Evolutionary conservation across 2,797 vertebrate species (phyloP).

Genomic region (Gallinago nigripennis): DNA sequence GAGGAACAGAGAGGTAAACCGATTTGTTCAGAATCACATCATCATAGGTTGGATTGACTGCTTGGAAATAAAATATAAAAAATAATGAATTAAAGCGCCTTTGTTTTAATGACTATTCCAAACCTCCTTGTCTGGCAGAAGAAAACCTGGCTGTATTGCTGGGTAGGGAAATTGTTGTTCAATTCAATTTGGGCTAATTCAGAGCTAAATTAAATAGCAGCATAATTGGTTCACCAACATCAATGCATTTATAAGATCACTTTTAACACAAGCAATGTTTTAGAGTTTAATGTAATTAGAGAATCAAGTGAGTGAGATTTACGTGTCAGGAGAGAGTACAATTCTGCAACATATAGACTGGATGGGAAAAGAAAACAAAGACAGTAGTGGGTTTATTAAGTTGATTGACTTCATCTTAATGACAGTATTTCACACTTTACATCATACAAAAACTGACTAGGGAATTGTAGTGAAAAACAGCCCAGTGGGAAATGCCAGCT

Average conservation of each 20-base stretch:
- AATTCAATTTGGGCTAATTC: conserved; percentile 15
- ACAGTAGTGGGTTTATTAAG: neutral
- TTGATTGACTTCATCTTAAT: neutral
- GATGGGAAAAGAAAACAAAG: neutral
- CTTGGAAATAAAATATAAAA: neutral
- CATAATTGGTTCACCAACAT: neutral
- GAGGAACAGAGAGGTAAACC: neutral
- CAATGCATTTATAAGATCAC: neutral
- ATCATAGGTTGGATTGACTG: neutral
- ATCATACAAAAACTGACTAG: neutral
- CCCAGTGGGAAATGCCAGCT: neutral
- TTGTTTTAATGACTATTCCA: neutral
- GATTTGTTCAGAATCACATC: neutral
- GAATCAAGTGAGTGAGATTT: neutral
- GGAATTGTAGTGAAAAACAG: neutral
- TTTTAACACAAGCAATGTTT: neutral
- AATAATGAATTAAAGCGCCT: neutral
- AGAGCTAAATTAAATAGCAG: conserved; percentile 26
- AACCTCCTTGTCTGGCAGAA: neutral
- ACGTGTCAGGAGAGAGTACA: neutral
- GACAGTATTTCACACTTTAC: neutral
- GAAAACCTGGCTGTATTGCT: neutral
- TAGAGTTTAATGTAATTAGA: neutral
- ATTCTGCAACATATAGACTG: neutral
- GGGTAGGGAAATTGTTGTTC: neutral